Conservation (phyloP, 1,140 invertebrate genomes). For the Arctopsyche grandis region DNA sequence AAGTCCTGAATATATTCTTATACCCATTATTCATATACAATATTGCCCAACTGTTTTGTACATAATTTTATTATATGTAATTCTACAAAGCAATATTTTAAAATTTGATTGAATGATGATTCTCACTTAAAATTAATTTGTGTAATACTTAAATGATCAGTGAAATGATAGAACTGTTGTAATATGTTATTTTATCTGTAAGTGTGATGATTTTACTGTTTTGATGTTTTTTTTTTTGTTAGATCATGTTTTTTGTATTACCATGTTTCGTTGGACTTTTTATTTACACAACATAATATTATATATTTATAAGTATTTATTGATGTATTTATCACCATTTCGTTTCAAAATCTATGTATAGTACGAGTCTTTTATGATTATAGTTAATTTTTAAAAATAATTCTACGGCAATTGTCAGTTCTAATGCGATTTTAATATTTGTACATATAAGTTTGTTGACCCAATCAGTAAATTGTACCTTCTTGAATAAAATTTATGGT, state of each 20-base stretch:
- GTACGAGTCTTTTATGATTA: too few species aligned
- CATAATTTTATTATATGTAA: conserved; percentile 3
- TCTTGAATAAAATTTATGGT: too few species aligned
- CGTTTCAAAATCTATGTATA: too few species aligned
- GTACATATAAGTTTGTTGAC: neutral
- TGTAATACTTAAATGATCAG: neutral
- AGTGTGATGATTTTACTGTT: too few species aligned
- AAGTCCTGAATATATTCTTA: too few species aligned
- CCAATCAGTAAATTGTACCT: too few species aligned
- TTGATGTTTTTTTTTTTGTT: too few species aligned
- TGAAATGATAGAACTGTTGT: neutral
- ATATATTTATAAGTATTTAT: too few species aligned
- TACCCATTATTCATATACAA: neutral
- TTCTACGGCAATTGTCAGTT: neutral
- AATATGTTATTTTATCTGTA: neutral
- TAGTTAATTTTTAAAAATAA: neutral
- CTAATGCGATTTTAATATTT: neutral
- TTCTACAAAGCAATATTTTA: neutral
- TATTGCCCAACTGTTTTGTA: neutral
- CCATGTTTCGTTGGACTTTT: too few species aligned
- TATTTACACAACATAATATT: too few species aligned
- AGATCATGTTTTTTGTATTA: too few species aligned
- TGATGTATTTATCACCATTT: too few species aligned
- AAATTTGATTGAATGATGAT: neutral
- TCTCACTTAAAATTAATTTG: neutral